Evolutionary conservation across 2,797 vertebrate species (phyloP).

Genomic region (Chrosomus eos): DNA sequence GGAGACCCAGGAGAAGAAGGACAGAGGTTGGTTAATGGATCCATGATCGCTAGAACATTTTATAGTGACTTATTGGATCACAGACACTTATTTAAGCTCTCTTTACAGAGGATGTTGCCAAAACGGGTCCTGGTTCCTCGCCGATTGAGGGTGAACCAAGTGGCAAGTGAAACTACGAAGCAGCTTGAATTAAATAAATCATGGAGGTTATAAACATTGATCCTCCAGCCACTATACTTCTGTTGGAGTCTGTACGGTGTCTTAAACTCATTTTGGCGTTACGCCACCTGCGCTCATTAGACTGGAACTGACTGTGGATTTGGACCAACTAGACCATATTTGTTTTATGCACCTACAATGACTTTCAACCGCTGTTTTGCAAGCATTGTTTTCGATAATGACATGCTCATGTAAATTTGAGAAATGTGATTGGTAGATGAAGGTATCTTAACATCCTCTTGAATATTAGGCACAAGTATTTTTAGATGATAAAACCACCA

Average conservation of each 20-base stretch:
- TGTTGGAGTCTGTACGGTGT: conserved; percentile 12
- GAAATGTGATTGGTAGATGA: conserved; percentile 22
- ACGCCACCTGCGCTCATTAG: conserved; percentile 50
- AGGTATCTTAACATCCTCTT: neutral
- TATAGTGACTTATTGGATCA: neutral
- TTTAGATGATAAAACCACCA: conserved; percentile 1
- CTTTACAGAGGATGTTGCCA: conserved; percentile 80
- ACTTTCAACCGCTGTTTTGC: too few relatives aligned
- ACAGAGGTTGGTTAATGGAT: conserved; percentile 75
- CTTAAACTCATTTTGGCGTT: conserved; percentile 49
- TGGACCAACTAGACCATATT: conserved; percentile 7
- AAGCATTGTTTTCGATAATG: neutral
- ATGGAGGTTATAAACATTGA: neutral
- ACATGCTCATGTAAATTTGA: neutral
- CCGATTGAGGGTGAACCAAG: conserved; percentile 69
- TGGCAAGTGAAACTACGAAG: conserved; percentile 78
- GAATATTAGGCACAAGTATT: conserved; percentile 13
- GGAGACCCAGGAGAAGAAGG: conserved; percentile 95
- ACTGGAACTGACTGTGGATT: conserved; percentile 39
- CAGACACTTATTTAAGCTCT: neutral
- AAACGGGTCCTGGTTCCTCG: conserved; percentile 73
- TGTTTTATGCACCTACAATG: neutral
- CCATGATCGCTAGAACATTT: neutral
- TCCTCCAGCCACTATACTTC: neutral
- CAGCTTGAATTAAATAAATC: conserved; percentile 20